Evolutionary conservation across 2,888 invertebrate species (phyloP).

Genomic region (Pristionchus japonicus): DNA sequence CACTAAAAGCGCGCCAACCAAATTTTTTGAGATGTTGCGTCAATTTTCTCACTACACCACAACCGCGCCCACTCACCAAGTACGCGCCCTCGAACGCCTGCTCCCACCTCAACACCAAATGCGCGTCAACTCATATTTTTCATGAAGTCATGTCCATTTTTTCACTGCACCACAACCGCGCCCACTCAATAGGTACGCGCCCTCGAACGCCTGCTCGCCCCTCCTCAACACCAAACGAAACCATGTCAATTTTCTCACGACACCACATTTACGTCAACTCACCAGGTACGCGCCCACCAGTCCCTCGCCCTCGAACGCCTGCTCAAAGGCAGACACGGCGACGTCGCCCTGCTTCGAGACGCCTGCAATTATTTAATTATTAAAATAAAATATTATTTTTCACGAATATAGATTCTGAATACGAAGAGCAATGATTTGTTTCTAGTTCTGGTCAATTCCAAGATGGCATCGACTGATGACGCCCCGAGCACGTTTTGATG

Average conservation of each 20-base stretch:
- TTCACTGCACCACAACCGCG: neutral
- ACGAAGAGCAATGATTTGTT: neutral
- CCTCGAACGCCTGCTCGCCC: no score
- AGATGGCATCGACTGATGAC: neutral
- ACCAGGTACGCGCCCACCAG: constrained; percentile 45
- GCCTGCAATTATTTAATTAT: neutral
- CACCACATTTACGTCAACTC: neutral
- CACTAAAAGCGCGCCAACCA: no score
- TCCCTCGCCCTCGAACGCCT: constrained; percentile 44
- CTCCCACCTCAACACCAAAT: no score
- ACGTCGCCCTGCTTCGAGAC: constrained; percentile 34
- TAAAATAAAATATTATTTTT: neutral
- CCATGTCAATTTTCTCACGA: neutral
- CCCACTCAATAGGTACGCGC: constrained; percentile 31
- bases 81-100: no score
- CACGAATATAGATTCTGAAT: no score
- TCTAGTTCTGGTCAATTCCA: neutral
- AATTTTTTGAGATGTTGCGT: no score
- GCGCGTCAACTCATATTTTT: no score
- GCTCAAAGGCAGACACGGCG: constrained; percentile 39
- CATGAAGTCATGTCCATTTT: no score
- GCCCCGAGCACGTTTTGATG: neutral
- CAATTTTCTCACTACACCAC: neutral
- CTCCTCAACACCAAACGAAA: no score
- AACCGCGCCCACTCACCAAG: neutral